Base-by-base conservation (phyloP, 1,140 invertebrate genomes). In the Penaeus chinensis region DNA sequence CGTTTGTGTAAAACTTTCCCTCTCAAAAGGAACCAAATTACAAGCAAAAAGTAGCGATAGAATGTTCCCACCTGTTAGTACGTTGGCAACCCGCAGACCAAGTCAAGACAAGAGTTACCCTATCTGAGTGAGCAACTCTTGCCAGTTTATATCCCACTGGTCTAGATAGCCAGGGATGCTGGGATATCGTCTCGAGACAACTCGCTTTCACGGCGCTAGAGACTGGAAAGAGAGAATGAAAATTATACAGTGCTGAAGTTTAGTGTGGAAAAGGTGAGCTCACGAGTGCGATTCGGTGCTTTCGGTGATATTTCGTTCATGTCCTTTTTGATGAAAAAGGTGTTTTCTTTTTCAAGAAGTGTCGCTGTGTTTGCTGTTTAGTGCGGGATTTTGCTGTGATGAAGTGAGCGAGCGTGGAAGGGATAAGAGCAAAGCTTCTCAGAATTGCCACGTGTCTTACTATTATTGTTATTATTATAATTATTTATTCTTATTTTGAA, bases 71-170 rank as follows among this genome's bases (percentile, higher is more conserved):
- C 84, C 84, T 86, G 84, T 61, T 42, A 47, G 63, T 54, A 60
- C 47, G 62, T 86, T 86, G 84, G 84, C 84, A 86, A 86, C 84
- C 71, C 62, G 22, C 61, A 76, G 54, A 24, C 65, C 47, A 60
- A 80, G 84, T 80, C 77, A 78, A 66, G 84, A 80, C 78, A 81
- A 54, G 84, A 86, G 84, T 86, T 86, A 86, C 84, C 78, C 84
- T 86, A 86, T 86, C 84, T 86, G 84, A 86, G 84, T 22, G 54
- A 27, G 47, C 74, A 77, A 42, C 18, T 78, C 18, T 78, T 19
- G 71, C 63, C 84, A 86, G 84, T 86, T 66, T 80, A 80, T 71
- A 86, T 83, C 84, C 84, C 84, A 54, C 69, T 86, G 84, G 84
- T 86, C 77, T 86, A 80, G 77, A 86, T 86, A 86, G 63, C 54